phyloP scores from a whole-genome alignment of 2,888 invertebrate genomes.

The Metopia argyrocephala region DNA sequence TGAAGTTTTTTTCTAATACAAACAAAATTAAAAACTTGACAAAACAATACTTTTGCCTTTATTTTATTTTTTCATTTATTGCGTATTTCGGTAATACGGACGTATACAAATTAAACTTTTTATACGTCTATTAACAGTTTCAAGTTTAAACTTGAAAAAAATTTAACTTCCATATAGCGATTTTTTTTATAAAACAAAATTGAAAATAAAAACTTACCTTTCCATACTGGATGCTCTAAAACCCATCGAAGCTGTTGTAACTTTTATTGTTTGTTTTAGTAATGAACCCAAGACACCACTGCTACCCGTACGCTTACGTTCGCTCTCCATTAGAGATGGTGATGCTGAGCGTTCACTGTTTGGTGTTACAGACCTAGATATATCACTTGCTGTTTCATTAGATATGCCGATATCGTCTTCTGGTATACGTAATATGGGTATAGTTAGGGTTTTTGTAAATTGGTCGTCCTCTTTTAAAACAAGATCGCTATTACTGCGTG shows the following conservation, averaged over 20 bases:
- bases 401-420: constrained; percentile 18
- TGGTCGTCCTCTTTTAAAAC: constrained; percentile 13
- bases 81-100: no score
- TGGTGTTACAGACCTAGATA: constrained; percentile 8
- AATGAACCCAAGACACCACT: constrained; percentile 68
- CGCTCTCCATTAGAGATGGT: constrained; percentile 5
- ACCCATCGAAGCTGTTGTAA: constrained; percentile 71
- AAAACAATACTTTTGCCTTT: no score
- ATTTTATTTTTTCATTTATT: no score
- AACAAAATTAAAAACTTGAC: no score
- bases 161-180: no score
- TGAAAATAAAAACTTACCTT: no score
- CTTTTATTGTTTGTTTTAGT: constrained; percentile 71
- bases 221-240: constrained; percentile 67
- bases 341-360: background rate
- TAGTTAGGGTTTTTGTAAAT: constrained; percentile 17
- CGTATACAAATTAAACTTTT: no score
- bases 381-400: background rate
- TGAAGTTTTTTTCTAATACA: no score
- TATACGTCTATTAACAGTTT: no score
- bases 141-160: no score
- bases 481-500: constrained; percentile 71
- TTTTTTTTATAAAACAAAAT: no score
- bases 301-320: constrained; percentile 26
- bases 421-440: constrained; percentile 63